Evolutionary conservation across 2,888 invertebrate genomes (phyloP).

Genomic region (Ormia ochracea): DNA sequence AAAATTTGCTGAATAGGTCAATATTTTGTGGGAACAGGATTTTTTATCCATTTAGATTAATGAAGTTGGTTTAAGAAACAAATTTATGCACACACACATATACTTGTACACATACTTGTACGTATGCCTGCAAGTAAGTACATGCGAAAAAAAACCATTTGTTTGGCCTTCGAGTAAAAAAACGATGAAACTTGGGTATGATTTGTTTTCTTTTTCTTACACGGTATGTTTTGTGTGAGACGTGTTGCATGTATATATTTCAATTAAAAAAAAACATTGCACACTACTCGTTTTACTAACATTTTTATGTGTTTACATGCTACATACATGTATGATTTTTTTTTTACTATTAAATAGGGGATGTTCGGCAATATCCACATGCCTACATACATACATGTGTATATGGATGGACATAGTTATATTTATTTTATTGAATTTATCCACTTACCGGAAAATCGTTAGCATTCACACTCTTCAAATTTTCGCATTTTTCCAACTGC

Average conservation of each 20-base stretch:
- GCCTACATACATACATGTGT: background rate
- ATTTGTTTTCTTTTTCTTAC: background rate
- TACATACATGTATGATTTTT: too few species aligned
- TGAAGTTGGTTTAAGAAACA: too few species aligned
- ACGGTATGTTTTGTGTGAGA: too few species aligned
- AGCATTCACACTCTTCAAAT: slow-evolving; percentile 80
- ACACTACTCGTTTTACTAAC: too few species aligned
- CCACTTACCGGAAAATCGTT: slow-evolving; percentile 83
- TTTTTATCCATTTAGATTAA: too few species aligned
- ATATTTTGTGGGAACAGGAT: too few species aligned
- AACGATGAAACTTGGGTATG: background rate
- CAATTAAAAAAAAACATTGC: too few species aligned
- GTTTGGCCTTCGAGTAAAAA: slow-evolving; percentile 34
- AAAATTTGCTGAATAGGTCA: too few species aligned
- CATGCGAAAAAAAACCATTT: background rate
- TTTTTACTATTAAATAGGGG: too few species aligned
- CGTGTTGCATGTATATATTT: too few species aligned
- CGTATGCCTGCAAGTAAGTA: background rate
- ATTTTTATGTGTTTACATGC: too few species aligned
- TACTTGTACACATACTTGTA: background rate
- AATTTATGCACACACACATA: background rate
- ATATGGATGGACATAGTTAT: background rate
- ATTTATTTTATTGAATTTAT: background rate
- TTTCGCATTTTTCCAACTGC: slow-evolving; percentile 81
- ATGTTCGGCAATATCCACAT: too few species aligned